phyloP scores from a whole-genome alignment of 1,140 invertebrate species.

The Penaeus japonicus region DNA sequence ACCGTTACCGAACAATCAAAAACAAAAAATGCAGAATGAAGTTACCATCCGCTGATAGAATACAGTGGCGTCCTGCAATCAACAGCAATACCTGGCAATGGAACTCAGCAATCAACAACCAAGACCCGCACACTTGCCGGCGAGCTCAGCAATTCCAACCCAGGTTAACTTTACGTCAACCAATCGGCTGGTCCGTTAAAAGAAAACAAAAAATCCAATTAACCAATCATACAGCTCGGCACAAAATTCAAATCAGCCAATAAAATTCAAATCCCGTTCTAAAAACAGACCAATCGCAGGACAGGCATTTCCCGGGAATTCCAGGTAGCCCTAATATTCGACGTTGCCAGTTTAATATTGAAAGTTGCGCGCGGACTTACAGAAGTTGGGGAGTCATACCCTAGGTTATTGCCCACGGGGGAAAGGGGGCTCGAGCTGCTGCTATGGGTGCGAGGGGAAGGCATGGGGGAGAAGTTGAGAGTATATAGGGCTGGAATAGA shows the following conservation, averaged over 20 bases:
- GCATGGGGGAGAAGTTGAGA: too few relatives aligned
- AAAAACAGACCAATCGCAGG: neutral
- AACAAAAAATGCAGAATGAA: too few relatives aligned
- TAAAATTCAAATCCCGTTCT: neutral
- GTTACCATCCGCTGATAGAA: too few relatives aligned
- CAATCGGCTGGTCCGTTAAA: neutral
- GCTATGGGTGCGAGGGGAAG: too few relatives aligned
- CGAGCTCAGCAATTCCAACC: neutral
- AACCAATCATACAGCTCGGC: neutral
- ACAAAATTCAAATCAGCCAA: conserved; percentile 7
- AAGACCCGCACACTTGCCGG: too few relatives aligned
- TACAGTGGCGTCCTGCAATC: too few relatives aligned
- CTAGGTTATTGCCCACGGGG: conserved; percentile 12
- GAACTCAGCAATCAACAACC: too few relatives aligned
- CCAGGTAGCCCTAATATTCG: conserved; percentile 21
- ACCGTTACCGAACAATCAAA: too few relatives aligned
- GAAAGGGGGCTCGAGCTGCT: too few relatives aligned
- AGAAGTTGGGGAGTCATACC: conserved; percentile 11
- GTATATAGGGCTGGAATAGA: too few relatives aligned
- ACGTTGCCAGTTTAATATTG: conserved; percentile 10
- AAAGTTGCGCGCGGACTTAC: neutral
- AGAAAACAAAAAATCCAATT: neutral
- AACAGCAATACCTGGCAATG: too few relatives aligned
- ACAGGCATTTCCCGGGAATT: conserved; percentile 25
- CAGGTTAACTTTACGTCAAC: neutral